Conservation (phyloP, 1,140 invertebrate species). For the Neodiprion pinetum region DNA sequence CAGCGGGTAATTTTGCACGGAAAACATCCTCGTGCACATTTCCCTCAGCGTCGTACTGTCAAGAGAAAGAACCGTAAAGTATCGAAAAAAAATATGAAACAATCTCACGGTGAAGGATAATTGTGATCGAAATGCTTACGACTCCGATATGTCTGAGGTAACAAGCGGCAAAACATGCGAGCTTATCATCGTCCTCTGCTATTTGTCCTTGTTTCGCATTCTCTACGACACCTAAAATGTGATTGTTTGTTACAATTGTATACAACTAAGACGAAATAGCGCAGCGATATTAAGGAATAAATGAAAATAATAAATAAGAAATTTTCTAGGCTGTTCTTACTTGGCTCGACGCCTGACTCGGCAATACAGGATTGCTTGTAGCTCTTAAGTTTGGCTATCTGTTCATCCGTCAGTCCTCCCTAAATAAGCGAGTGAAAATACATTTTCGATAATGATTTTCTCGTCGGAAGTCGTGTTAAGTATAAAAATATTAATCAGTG, state of each 20-base stretch:
- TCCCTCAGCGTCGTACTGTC: conserved; percentile 42
- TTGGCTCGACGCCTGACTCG: conserved; percentile 38
- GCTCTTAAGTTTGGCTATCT: conserved; percentile 35
- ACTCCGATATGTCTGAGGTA: conserved; percentile 40
- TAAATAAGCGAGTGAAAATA: conserved; percentile 29
- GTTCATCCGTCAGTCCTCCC: conserved; percentile 40
- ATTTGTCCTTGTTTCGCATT: conserved; percentile 31
- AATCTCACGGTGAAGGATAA: not conserved
- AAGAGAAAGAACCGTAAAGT: not conserved
- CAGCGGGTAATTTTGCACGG: conserved; percentile 32
- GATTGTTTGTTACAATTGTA: conserved; percentile 5
- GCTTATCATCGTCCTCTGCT: conserved; percentile 32
- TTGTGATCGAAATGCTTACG: conserved; percentile 28
- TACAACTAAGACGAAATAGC: conserved; percentile 1
- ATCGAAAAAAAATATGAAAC: not conserved
- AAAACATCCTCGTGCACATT: conserved; percentile 36
- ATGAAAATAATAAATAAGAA: conserved; percentile 12
- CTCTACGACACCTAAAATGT: conserved; percentile 33
- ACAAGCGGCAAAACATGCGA: conserved; percentile 40
- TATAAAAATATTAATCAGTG: conserved; percentile 15
- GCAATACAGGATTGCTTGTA: conserved; percentile 35
- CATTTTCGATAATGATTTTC: conserved; percentile 6
- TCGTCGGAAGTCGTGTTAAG: not conserved
- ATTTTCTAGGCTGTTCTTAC: conserved; percentile 33
- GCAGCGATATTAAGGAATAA: not conserved